Evolutionary conservation across 2,113 vertebrate species (phyloP), one percentile per base, ranked within the genome.

Genomic region (Fulmarus glacialis): DNA sequence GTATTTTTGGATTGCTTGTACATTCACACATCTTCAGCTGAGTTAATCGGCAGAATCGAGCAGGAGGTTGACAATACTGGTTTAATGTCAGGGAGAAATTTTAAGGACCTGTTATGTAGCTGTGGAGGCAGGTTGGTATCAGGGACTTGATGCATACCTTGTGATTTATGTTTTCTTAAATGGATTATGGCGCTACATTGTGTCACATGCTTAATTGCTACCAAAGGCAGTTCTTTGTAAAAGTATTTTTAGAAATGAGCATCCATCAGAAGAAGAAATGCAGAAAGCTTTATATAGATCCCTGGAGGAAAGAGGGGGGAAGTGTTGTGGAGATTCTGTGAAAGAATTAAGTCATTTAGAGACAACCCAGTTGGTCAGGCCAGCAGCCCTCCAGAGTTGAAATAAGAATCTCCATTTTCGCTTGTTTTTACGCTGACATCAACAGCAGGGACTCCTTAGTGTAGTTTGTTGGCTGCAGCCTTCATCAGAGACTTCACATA

Each of bases 191-290:
- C 20, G 32, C 59, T 89, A 23, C 7, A 2, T 34, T 55, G 38
- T 89, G 67, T 87, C 77, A 66, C 11, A 26, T 59, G 83, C 87
- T 96, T 63, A 87, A 84, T 94, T 87, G 77, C 89, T 78, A 74
- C 72, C 32, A 22, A 92, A 89, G 80, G 42, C 47, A 63, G 59
- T 30, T 87, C 50, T 93, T 89, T 59, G 38, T 93, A 74, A 30
- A 89, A 87, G 29, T 91, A 89, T 87, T 94, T 94, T 94, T 84
- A 74, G 94, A 78, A 84, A 26, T 42, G 32, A 74, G 47, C 68
- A 87, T 83, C 67, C 81, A 71, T 92, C 64, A 78, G 75, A 88
- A 79, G 48, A 47, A 89, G 89, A 89, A 93, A 74, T 82, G 83
- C 42, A 89, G 68, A n/a, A 78, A 78, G n/a, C 89, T 91, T 91